phyloP scores from a whole-genome alignment of 1,140 invertebrate genomes.

The Acromyrmex charruanus region DNA sequence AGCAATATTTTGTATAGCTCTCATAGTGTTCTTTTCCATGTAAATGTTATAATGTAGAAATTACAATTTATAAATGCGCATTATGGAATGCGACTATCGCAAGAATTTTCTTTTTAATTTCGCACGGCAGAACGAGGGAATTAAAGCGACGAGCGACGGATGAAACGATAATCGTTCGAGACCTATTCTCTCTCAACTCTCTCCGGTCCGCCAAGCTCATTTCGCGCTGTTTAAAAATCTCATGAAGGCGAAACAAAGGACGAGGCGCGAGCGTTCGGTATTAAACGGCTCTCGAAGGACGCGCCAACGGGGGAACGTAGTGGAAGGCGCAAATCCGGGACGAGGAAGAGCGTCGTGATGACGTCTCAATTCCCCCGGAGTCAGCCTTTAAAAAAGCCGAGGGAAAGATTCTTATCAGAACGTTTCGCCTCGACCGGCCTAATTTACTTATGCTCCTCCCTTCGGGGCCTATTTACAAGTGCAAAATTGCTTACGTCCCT shows the following conservation, averaged over 20 bases:
- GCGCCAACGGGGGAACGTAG: constrained; percentile 42
- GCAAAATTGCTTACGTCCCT: constrained; percentile 80
- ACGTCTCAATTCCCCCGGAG: constrained; percentile 82
- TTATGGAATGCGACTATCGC: background rate
- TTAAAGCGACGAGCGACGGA: constrained; percentile 72
- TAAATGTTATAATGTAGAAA: background rate
- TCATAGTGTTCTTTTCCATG: background rate
- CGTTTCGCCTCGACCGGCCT: constrained; percentile 81
- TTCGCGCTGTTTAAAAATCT: constrained; percentile 84
- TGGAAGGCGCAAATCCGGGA: constrained; percentile 55
- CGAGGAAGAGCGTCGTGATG: constrained; percentile 78
- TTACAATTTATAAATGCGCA: constrained; percentile 23
- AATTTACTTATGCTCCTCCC: constrained; percentile 85
- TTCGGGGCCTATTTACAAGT: constrained; percentile 83
- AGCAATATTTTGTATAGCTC: background rate
- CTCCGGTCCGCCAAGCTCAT: constrained; percentile 79
- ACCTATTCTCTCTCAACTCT: constrained; percentile 73
- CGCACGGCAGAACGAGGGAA: constrained; percentile 60
- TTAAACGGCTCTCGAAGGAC: constrained; percentile 79
- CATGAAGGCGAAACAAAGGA: constrained; percentile 84
- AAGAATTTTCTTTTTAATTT: constrained; percentile 51
- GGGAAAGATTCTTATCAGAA: constrained; percentile 83
- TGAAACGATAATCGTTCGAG: constrained; percentile 81
- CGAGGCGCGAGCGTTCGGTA: constrained; percentile 73
- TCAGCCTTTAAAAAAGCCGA: constrained; percentile 78